Evolutionary conservation across 2,797 vertebrate species (phyloP).

Genomic region (Coluber constrictor): DNA sequence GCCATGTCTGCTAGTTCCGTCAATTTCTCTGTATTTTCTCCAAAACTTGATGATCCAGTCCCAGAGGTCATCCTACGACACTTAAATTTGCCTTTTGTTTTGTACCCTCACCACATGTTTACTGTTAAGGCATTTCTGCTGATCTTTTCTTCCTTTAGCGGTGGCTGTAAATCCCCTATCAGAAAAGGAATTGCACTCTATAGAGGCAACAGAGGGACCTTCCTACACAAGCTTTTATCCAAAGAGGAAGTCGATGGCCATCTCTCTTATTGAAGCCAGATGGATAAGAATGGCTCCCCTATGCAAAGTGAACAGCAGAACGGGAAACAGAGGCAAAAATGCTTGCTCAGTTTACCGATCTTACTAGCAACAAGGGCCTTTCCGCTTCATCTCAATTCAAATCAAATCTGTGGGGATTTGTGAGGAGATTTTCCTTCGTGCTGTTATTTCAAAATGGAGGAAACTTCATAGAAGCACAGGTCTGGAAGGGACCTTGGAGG

Average conservation of each 20-base stretch:
- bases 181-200: neutral
- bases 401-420: neutral
- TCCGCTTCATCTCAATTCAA: neutral
- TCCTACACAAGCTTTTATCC: neutral
- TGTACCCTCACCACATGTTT: neutral
- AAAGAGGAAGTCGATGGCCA: neutral
- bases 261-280: neutral
- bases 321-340: neutral
- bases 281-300: neutral
- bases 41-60: neutral
- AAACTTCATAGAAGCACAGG: neutral
- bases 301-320: neutral
- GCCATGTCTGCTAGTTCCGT: neutral
- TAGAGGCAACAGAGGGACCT: neutral
- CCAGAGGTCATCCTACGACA: neutral
- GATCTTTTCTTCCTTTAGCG: neutral
- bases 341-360: neutral
- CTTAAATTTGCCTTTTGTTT: neutral
- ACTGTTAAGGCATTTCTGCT: neutral
- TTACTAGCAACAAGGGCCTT: neutral
- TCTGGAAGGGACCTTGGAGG: neutral
- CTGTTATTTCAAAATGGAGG: neutral
- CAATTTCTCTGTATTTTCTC: neutral
- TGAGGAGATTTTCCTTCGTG: neutral
- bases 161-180: conserved; percentile 5